Conservation (phyloP, 2,888 invertebrate genomes). For the Podotricha telesiphe region DNA sequence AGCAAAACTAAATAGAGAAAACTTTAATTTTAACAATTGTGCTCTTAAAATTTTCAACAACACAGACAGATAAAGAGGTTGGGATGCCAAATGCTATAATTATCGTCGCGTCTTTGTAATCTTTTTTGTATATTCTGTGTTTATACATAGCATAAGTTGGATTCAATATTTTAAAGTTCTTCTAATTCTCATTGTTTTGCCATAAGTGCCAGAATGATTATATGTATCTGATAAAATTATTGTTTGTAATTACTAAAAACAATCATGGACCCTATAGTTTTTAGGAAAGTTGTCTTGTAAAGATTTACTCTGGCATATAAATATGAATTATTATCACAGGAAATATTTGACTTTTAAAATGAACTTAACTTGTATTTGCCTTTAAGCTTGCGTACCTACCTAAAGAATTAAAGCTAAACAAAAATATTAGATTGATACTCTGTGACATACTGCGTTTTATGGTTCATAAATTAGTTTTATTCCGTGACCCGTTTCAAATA, state of each 20-base stretch:
- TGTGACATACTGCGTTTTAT: conserved; percentile 60
- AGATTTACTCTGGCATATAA: too few species aligned
- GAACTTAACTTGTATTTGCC: background rate
- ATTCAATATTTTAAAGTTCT: conserved; percentile 3
- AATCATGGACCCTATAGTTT: background rate
- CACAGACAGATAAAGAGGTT: conserved; percentile 22
- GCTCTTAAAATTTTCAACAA: conserved; percentile 26
- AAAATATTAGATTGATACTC: conserved; percentile 29
- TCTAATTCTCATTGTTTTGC: background rate
- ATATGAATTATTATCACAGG: background rate
- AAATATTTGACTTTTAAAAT: too few species aligned
- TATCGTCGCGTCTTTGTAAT: conserved; percentile 24
- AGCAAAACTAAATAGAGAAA: conserved; percentile 21
- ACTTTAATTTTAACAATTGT: conserved; percentile 19
- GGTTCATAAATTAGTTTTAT: conserved; percentile 68
- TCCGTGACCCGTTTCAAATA: conserved; percentile 66
- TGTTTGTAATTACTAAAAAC: background rate
- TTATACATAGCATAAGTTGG: background rate
- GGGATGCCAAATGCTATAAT: conserved; percentile 27
- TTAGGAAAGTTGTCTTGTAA: background rate
- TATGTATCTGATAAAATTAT: background rate
- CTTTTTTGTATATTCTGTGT: conserved; percentile 6
- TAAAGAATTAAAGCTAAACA: background rate
- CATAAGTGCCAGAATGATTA: background rate
- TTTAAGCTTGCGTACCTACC: background rate